Percentiles rank a stretch among this genome's conserved stretches.
Evolutionary conservation across 2,797 vertebrate species (phyloP).

Genomic region (Acestrorhynchus altus): DNA sequence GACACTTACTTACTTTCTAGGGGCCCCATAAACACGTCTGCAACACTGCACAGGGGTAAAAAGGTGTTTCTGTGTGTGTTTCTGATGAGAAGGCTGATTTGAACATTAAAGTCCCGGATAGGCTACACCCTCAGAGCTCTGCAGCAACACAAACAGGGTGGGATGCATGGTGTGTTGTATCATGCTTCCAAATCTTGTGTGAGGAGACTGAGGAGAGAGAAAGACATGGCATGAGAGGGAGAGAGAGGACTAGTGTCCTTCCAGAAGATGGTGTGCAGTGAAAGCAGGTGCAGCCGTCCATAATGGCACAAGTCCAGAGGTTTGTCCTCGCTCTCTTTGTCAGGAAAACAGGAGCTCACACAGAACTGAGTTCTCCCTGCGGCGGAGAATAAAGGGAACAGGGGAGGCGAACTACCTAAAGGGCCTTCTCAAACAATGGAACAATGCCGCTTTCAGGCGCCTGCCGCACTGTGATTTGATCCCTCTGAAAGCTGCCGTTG

Average conservation of each 20-base stretch:
- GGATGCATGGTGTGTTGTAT: constrained; percentile 26
- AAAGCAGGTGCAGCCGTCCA: constrained; percentile 36
- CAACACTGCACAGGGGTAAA: constrained; percentile 44
- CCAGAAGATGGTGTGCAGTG: constrained; percentile 36
- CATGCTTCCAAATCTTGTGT: constrained; percentile 15
- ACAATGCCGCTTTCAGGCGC: constrained; percentile 7
- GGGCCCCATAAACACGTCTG: constrained; percentile 29
- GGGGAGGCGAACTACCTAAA: constrained; percentile 40
- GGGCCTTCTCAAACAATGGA: constrained; percentile 43
- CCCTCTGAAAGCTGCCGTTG: constrained; percentile 31
- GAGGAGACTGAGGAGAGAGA: constrained; percentile 14
- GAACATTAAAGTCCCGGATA: constrained; percentile 8
- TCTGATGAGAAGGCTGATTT: constrained; percentile 42
- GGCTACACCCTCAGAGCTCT: constrained; percentile 34
- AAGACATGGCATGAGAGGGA: constrained; percentile 1
- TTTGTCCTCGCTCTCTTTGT: constrained; percentile 34
- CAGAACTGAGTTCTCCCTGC: constrained; percentile 4
- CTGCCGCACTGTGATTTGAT: constrained; percentile 42
- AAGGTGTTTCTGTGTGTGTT: constrained; percentile 29
- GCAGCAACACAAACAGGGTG: constrained; percentile 34
- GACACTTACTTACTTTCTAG: constrained; percentile 16
- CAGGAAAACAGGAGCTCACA: constrained; percentile 30
- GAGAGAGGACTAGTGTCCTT: background rate
- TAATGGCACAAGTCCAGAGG: constrained; percentile 45
- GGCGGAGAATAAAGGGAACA: constrained; percentile 29